Evolutionary conservation across 2,113 vertebrate species (phyloP).

Genomic region (Coracopsis vasa): DNA sequence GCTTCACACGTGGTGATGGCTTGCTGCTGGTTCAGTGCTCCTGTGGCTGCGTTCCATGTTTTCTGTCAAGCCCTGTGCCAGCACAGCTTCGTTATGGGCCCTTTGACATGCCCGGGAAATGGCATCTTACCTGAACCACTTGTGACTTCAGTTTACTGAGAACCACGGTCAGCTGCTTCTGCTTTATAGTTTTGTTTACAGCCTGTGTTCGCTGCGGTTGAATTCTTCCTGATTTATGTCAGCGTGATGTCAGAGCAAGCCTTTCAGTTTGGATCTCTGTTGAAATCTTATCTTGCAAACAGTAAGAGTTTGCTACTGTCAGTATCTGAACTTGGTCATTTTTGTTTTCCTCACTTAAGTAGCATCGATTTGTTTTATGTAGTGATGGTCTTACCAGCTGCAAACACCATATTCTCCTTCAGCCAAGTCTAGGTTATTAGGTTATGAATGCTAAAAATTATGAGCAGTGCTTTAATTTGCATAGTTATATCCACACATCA

Average conservation of each 20-base stretch:
- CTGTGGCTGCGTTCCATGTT: background rate
- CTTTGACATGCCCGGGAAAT: background rate
- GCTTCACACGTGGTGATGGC: accelerated
- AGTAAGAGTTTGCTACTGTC: constrained; percentile 6
- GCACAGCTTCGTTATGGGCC: background rate
- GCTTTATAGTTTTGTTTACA: constrained; percentile 40
- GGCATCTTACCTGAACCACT: constrained; percentile 20
- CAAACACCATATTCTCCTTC: constrained; percentile 55
- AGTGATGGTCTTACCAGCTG: constrained; percentile 43
- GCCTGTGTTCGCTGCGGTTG: background rate
- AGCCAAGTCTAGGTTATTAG: constrained; percentile 73
- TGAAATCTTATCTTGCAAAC: constrained; percentile 29
- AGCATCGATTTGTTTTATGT: constrained; percentile 27
- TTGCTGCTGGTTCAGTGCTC: background rate
- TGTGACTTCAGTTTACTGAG: background rate
- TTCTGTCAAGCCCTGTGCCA: background rate
- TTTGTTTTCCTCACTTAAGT: constrained; percentile 44
- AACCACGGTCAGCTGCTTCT: background rate
- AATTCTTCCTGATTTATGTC: constrained; percentile 51
- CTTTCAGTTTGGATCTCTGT: background rate
- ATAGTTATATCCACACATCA: constrained; percentile 75
- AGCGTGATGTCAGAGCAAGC: constrained; percentile 13
- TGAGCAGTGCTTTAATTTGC: constrained; percentile 68
- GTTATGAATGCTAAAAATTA: constrained; percentile 72
- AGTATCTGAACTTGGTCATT: constrained; percentile 13